These are phyloP conservation scores for Amphipoea oculea DNA, from an alignment of 2,888 invertebrate genomes.

Conservation along the genomic window DNA sequence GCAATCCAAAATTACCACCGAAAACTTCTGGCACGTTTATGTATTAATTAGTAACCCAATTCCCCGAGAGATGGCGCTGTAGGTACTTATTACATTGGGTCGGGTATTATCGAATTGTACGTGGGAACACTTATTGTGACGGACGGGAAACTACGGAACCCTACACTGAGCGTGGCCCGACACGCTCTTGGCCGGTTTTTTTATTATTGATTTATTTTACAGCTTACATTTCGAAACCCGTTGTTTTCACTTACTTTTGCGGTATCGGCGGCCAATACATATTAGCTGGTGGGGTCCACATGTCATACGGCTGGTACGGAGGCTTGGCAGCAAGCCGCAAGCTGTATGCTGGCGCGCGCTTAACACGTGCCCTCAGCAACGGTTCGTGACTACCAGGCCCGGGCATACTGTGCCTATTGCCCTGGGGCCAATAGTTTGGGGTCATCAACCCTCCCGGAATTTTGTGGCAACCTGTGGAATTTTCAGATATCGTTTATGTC, in stretches of 20 bases:
- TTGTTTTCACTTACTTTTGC: conserved; percentile 68
- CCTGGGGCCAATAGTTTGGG: conserved; percentile 67
- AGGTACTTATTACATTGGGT: too few species aligned
- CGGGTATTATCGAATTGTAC: too few species aligned
- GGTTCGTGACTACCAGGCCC: conserved; percentile 80
- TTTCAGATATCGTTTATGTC: neutral
- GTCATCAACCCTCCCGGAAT: conserved; percentile 78
- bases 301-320: conserved; percentile 76
- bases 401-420: conserved; percentile 70
- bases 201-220: too few species aligned
- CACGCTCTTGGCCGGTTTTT: too few species aligned
- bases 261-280: conserved; percentile 82
- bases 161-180: too few species aligned
- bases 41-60: too few species aligned
- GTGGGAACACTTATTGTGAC: too few species aligned
- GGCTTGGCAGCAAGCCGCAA: conserved; percentile 75
- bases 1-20: too few species aligned
- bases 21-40: too few species aligned
- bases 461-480: conserved; percentile 71
- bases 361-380: conserved; percentile 60
- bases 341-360: conserved; percentile 78
- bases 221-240: neutral
- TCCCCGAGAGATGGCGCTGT: too few species aligned
- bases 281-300: conserved; percentile 85
- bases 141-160: too few species aligned